Evolutionary conservation across 53 echinoderm and acorn worm genomes (phyloP), one percentile per base, ranked within the genome.

Genomic region (Holothuria leucospilota): DNA sequence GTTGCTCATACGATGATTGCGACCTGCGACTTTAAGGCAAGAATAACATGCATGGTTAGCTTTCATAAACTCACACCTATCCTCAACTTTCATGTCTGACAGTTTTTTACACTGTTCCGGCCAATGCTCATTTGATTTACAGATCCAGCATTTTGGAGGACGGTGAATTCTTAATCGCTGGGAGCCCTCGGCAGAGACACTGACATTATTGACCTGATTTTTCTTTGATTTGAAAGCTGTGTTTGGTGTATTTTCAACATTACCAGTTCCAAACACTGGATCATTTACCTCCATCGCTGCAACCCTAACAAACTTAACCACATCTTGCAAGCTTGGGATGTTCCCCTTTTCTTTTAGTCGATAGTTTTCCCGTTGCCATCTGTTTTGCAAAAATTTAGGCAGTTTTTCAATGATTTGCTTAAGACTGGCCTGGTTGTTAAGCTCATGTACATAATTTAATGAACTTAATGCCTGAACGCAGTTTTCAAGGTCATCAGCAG

Each of bases 271-370:
- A 51, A 89, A 89, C 13, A 89, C 89, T 62, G 89, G 85, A 65
- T 89, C 89, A 58, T 60, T 84, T 11, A 89, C 63, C 53, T 89
- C 84, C 60, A 51, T 64, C 28, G 84, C 84, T 60, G 89, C 71
- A 62, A 51, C 68, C 89, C 41, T 84, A 28, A 89, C 89, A 63
- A 89, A 89, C 62, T 89, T 88, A 25, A 88, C 83, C 29, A 88
- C 84, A 73, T 88, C 58, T 29, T 68, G 60, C 63, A 72, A 62
- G 41, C 77, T 60, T 38, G 89, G 89, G 29, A 89, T 81, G 15
- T 52, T 52, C 23, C 61, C 72, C 71, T 60, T 82, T 60, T 65
- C 23, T 62, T 74, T 68, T 23, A 88, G 63, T 40, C 60, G 46
- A 72, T 81, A 84, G 56, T 83, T 81, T 58, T 88, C 82, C 60